Evolutionary conservation across 2,888 invertebrate genomes (phyloP), one percentile per base, ranked within the genome.

Genomic region (Xanthorhoe designata): DNA sequence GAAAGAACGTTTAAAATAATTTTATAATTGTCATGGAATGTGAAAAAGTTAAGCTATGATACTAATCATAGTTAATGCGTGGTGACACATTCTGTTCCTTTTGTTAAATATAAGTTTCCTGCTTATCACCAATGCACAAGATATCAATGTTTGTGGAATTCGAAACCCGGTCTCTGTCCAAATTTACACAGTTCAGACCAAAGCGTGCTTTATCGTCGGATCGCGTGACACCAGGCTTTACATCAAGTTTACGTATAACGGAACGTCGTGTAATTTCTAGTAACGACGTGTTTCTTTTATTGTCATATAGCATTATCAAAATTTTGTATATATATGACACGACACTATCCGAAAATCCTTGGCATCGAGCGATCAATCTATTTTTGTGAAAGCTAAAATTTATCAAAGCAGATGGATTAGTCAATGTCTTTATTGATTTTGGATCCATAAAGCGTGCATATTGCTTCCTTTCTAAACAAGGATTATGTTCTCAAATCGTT

Each of bases 271-370:
- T 91, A 89, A 91, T 91, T 90, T 89, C 86, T 81, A 86, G 83
- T 91, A 91, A 91, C 89, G 85, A 90, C 78, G 86, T 92, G 90
- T 90, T 91, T 90, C 81, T 90, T 84, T 89, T 86, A 87, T 86
- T 89, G 89, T 89, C 86, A 88, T 79, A 81, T 79, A 81, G 80
- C 80, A 80, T 78, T 72, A 66, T 70, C 62, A 64, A 63, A 67
- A 61, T 61, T 64, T 57, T 4, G 38, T 42, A 13, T 56, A 52
- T 56, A 64, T 19, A 7, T 58, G 38, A 38, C 13, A 7, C 38
- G 2, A 38, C 38, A 38, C 38, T 38, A 38, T 10, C 2, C 38
- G 7, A 13, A 42, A 13, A 10, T 42, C 0, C 38, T 1, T 13
- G 13, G 0, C 10, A 42, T 13, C 3, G 13, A 42, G 3, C 4